phyloP scores from a whole-genome alignment of 2,797 vertebrate genomes.

The Lepus oiostolus region DNA sequence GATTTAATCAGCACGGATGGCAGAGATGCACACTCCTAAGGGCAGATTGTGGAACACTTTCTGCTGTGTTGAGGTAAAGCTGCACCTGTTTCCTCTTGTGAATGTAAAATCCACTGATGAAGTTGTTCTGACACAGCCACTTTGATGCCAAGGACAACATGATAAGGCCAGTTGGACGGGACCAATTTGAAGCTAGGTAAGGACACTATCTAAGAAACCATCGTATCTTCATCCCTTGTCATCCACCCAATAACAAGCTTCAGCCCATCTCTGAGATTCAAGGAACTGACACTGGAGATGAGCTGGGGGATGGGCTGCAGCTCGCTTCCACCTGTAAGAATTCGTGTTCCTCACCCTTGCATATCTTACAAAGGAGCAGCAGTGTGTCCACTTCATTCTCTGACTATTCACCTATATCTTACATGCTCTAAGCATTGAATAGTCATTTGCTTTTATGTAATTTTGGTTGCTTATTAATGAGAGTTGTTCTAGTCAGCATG shows the following conservation, averaged over 20 bases:
- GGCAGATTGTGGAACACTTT: conserved; percentile 36
- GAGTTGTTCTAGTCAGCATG: neutral
- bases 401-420: neutral
- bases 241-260: neutral
- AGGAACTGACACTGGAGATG: neutral
- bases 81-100: conserved; percentile 55
- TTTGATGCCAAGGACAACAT: conserved; percentile 18
- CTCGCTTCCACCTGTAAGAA: neutral
- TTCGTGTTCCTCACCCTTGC: neutral
- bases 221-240: neutral
- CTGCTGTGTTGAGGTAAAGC: conserved; percentile 55
- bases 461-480: neutral
- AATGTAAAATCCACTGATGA: neutral
- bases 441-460: conserved; percentile 9
- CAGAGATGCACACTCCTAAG: conserved; percentile 33
- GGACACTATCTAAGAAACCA: neutral
- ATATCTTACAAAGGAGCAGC: neutral
- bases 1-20: conserved; percentile 71
- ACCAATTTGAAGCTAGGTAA: neutral
- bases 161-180: neutral
- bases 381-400: conserved; percentile 11
- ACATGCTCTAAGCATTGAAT: neutral
- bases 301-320: neutral
- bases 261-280: neutral
- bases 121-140: conserved; percentile 46